These are phyloP conservation scores for Alosa alosa DNA, from an alignment of 2,113 vertebrate genomes.

Conservation along the genomic window DNA sequence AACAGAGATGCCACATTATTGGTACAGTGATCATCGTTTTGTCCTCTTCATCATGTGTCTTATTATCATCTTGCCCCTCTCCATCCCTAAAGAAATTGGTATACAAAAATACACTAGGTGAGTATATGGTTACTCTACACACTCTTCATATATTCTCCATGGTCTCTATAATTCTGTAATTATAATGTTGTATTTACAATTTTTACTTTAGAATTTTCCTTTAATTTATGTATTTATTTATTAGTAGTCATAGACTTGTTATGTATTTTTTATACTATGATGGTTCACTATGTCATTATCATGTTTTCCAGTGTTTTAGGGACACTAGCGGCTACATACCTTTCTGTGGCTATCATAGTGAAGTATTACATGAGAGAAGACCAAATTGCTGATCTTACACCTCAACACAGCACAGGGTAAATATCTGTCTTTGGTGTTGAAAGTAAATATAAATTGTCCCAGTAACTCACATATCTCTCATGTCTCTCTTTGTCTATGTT, in stretches of 20 bases:
- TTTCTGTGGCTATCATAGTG: conserved; percentile 76
- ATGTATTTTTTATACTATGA: too few species aligned
- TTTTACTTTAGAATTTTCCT: too few species aligned
- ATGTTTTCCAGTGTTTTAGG: conserved; percentile 76
- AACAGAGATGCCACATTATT: conserved; percentile 65
- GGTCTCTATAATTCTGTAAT: background rate
- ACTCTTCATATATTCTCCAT: too few species aligned
- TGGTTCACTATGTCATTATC: background rate
- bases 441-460: background rate
- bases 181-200: too few species aligned
- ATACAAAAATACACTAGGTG: conserved; percentile 81
- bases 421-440: background rate
- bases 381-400: conserved; percentile 43
- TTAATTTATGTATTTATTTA: too few species aligned
- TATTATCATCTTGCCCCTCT: conserved; percentile 74
- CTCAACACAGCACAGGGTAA: conserved; percentile 69
- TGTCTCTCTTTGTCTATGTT: conserved; percentile 17
- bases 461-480: background rate
- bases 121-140: background rate
- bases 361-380: conserved; percentile 77
- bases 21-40: conserved; percentile 74
- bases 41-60: conserved; percentile 71
- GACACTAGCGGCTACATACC: conserved; percentile 82
- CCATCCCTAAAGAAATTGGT: conserved; percentile 74
- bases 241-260: too few species aligned